A percentile compares a stretch with the other conserved stretches of the same genome.
These are phyloP conservation scores for Heliconius melpomene DNA, from an alignment of 1,140 invertebrate species.

Conservation along the genomic window DNA sequence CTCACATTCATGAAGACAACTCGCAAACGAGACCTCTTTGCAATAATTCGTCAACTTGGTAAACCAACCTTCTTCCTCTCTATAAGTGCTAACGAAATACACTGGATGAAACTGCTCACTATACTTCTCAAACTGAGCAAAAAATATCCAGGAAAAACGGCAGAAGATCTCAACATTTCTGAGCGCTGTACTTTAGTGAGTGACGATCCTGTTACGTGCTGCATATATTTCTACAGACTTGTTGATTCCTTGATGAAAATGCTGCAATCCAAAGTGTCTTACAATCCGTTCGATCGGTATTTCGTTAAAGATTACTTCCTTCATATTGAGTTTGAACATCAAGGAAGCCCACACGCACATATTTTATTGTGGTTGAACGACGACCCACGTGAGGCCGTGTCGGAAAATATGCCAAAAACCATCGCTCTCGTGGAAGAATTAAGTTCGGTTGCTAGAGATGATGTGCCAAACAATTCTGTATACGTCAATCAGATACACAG, in stretches of 20 bases:
- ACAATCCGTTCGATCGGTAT: slow-evolving; percentile 56
- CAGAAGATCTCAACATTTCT: slow-evolving; percentile 49
- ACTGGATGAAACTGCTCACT: slow-evolving; percentile 47
- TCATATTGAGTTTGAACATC: slow-evolving; percentile 59
- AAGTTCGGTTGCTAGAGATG: slow-evolving; percentile 50
- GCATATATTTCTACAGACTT: slow-evolving; percentile 55
- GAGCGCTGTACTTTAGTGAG: slow-evolving; percentile 50
- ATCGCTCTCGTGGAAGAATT: slow-evolving; percentile 55
- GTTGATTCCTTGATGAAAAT: slow-evolving; percentile 52
- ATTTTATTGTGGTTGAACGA: slow-evolving; percentile 63
- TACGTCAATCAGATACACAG: slow-evolving; percentile 49
- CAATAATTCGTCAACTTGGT: slow-evolving; percentile 56
- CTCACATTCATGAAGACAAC: slow-evolving; percentile 51
- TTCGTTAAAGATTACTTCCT: slow-evolving; percentile 53
- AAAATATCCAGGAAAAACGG: slow-evolving; percentile 49
- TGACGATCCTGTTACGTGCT: slow-evolving; percentile 54
- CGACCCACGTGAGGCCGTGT: slow-evolving; percentile 52
- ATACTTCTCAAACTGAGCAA: slow-evolving; percentile 53
- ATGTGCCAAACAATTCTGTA: slow-evolving; percentile 46
- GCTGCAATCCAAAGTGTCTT: slow-evolving; percentile 51
- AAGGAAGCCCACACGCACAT: slow-evolving; percentile 59
- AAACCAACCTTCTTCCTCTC: slow-evolving; percentile 54
- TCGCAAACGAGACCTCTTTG: slow-evolving; percentile 59
- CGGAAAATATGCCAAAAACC: slow-evolving; percentile 60
- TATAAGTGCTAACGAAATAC: slow-evolving; percentile 56